Percentiles rank a stretch among this genome's conserved stretches.
Conservation (phyloP, 2,113 vertebrate genomes). For the Platanista minor region DNA sequence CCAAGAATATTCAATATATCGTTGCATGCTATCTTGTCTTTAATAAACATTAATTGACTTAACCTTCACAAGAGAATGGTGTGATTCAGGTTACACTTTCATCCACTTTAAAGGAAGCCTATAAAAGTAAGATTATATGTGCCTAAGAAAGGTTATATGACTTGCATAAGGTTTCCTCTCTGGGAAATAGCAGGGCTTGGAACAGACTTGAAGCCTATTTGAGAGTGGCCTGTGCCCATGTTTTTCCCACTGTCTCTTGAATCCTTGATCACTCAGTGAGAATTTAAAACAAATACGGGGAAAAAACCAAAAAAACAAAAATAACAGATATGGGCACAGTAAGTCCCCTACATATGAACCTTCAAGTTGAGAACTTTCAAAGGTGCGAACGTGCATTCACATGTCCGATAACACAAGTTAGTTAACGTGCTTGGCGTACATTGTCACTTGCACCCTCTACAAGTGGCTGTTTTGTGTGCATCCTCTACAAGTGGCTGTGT, state of each 20-base stretch:
- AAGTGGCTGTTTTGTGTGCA: no score
- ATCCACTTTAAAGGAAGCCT: not conserved
- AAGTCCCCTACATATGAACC: no score
- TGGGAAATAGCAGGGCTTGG: not conserved
- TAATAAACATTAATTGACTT: not conserved
- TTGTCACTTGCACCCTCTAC: no score
- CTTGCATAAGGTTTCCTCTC: not conserved
- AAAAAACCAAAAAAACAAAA: no score
- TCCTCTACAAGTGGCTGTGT: no score
- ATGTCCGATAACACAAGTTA: no score
- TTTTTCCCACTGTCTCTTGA: not conserved
- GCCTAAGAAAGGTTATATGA: not conserved
- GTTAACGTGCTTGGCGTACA: no score
- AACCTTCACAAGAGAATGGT: not conserved
- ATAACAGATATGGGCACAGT: no score
- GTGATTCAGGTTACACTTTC: not conserved
- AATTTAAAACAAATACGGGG: not conserved
- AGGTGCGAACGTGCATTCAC: no score
- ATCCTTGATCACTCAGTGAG: not conserved
- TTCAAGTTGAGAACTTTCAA: no score
- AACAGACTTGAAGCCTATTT: not conserved
- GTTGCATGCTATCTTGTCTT: not conserved
- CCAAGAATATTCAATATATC: not conserved
- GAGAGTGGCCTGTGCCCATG: not conserved
- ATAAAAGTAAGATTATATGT: no score